phyloP scores from a whole-genome alignment of 1,140 invertebrate species.

The Drosophila novamexicana region DNA sequence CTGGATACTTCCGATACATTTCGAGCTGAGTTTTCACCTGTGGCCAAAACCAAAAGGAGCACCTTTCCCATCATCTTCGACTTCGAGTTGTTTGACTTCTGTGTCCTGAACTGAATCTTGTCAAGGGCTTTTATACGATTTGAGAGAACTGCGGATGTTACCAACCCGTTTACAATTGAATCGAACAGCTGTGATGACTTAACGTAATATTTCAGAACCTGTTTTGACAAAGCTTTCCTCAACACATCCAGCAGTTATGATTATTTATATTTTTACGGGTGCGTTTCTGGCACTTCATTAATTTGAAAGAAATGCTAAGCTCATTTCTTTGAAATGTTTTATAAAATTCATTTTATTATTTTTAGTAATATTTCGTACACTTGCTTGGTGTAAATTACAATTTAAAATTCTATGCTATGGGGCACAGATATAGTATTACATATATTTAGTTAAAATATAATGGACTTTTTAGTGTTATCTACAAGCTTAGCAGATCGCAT shows the following conservation, averaged over 20 bases:
- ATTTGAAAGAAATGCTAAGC: constrained; percentile 6
- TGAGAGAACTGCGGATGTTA: not conserved
- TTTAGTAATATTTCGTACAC: constrained; percentile 59
- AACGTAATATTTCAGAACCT: constrained; percentile 37
- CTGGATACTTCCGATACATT: not conserved
- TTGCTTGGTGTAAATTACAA: constrained; percentile 68
- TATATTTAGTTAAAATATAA: constrained; percentile 33
- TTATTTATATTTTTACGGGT: constrained; percentile 51
- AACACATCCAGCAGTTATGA: constrained; percentile 57
- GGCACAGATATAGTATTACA: constrained; percentile 15
- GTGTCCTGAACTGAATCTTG: constrained; percentile 47
- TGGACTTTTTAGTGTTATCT: constrained; percentile 63
- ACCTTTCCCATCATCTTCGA: constrained; percentile 55
- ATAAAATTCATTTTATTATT: constrained; percentile 68
- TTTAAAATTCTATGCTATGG: constrained; percentile 53
- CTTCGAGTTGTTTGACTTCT: constrained; percentile 48
- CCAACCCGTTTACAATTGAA: constrained; percentile 32
- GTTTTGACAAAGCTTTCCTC: constrained; percentile 57
- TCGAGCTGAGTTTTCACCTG: constrained; percentile 44
- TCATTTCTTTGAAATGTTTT: constrained; percentile 43
- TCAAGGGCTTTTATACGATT: constrained; percentile 54
- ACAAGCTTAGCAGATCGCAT: constrained; percentile 38
- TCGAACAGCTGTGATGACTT: constrained; percentile 31
- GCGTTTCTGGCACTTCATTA: constrained; percentile 44
- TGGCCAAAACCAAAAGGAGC: constrained; percentile 56